These are phyloP conservation scores for Acronicta alni DNA, from an alignment of 2,888 invertebrate species.

Conservation along the genomic window DNA sequence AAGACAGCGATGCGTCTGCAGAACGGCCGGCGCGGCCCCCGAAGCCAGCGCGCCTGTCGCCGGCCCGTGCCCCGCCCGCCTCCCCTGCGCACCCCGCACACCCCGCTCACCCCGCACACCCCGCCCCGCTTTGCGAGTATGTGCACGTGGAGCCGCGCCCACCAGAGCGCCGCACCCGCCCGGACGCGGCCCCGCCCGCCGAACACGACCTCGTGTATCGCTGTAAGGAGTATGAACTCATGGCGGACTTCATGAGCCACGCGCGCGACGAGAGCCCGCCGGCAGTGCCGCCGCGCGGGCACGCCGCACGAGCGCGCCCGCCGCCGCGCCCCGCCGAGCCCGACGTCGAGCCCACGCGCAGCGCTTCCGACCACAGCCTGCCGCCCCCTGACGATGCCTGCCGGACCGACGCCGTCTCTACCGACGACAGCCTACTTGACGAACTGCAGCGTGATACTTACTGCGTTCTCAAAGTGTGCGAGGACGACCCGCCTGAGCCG, in stretches of 20 bases:
- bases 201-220: conserved; percentile 58
- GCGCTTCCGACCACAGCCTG: conserved; percentile 89
- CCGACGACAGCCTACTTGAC: conserved; percentile 83
- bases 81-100: conserved; percentile 61
- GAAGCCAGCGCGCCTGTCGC: conserved; percentile 78
- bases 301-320: conserved; percentile 62
- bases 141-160: conserved; percentile 84
- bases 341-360: conserved; percentile 90
- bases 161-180: conserved; percentile 75
- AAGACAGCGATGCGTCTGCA: conserved; percentile 77
- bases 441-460: conserved; percentile 81
- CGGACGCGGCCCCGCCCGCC: conserved; percentile 61
- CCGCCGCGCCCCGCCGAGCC: conserved; percentile 65
- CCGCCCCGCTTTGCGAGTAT: conserved; percentile 75
- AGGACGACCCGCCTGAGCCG: conserved; percentile 70
- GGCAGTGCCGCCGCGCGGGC: conserved; percentile 70
- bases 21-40: conserved; percentile 81
- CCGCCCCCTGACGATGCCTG: conserved; percentile 82
- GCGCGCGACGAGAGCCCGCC: conserved; percentile 68
- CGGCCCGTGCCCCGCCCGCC: conserved; percentile 69
- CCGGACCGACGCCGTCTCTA: conserved; percentile 78
- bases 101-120: conserved; percentile 60
- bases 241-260: conserved; percentile 77
- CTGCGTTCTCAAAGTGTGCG: conserved; percentile 81
- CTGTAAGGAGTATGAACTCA: conserved; percentile 81